A percentile compares a stretch with the other conserved stretches of the same genome.
Conservation (phyloP, 2,888 invertebrate species). For the Ochlodes sylvanus region DNA sequence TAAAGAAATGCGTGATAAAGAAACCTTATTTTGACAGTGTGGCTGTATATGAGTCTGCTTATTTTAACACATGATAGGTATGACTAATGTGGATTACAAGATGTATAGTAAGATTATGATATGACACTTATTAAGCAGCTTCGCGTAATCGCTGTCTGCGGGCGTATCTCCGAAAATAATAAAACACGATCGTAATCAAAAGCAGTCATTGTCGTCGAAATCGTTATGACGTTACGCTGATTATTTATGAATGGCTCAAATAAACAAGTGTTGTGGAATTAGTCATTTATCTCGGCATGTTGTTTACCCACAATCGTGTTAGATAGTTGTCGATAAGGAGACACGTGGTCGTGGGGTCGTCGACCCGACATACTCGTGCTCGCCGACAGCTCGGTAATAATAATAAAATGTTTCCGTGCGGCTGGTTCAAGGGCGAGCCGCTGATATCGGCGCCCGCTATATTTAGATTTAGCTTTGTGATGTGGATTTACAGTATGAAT, state of each 20-base stretch:
- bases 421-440: slow-evolving; percentile 85
- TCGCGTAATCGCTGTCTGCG: slow-evolving; percentile 22
- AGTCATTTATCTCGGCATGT: slow-evolving; percentile 83
- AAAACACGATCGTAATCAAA: slow-evolving; percentile 32
- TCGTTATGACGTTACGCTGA: slow-evolving; percentile 70
- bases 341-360: slow-evolving; percentile 83
- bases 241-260: slow-evolving; percentile 79
- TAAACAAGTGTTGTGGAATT: slow-evolving; percentile 78
- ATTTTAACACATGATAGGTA: no score
- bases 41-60: no score
- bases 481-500: slow-evolving; percentile 68
- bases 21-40: neutral
- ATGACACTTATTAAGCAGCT: slow-evolving; percentile 26
- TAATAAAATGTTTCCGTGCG: slow-evolving; percentile 86
- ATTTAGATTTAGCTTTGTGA: slow-evolving; percentile 84
- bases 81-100: slow-evolving; percentile 12
- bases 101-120: slow-evolving; percentile 16
- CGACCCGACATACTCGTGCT: slow-evolving; percentile 83
- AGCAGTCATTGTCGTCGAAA: slow-evolving; percentile 54
- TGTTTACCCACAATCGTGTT: slow-evolving; percentile 85
- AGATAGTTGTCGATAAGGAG: slow-evolving; percentile 86
- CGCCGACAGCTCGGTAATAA: slow-evolving; percentile 85
- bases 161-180: slow-evolving; percentile 22
- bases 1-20: neutral
- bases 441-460: slow-evolving; percentile 85